These are phyloP conservation scores for Sandelia bainsii DNA, from an alignment of 2,797 vertebrate species.

Conservation along the genomic window DNA sequence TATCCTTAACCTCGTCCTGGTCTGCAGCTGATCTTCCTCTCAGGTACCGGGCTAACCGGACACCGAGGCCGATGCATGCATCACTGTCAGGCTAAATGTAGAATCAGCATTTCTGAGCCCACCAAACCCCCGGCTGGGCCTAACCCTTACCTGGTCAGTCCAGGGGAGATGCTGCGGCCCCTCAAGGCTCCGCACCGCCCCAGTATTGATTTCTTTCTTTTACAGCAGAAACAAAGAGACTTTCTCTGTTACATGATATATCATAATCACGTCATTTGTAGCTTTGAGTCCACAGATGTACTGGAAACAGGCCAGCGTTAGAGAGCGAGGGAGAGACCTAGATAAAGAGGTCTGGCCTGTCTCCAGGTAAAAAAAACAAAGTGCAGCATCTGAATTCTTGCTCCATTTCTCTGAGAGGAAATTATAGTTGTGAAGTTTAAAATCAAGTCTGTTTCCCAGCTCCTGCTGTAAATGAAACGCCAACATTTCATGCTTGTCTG, in stretches of 20 bases:
- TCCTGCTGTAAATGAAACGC: constrained; percentile 10
- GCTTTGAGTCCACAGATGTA: constrained; percentile 82
- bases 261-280: constrained; percentile 92
- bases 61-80: constrained; percentile 75
- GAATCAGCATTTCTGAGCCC: constrained; percentile 84
- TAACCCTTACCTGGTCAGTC: constrained; percentile 68
- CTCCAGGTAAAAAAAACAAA: constrained; percentile 28
- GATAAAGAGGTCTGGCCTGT: constrained; percentile 37
- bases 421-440: background rate
- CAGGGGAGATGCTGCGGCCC: constrained; percentile 46
- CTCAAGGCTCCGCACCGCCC: constrained; percentile 63
- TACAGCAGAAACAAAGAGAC: constrained; percentile 86
- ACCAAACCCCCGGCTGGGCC: constrained; percentile 54
- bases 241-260: constrained; percentile 88
- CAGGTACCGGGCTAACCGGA: constrained; percentile 70
- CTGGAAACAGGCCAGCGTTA: constrained; percentile 53
- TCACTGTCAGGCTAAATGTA: constrained; percentile 85
- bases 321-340: constrained; percentile 39
- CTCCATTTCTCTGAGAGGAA: constrained; percentile 28
- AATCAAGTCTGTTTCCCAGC: background rate
- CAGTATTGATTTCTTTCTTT: constrained; percentile 85
- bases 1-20: constrained; percentile 60
- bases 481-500: background rate
- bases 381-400: constrained; percentile 30
- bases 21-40: constrained; percentile 77